Base-by-base conservation (phyloP, 2,888 invertebrate genomes). In the Conus canariensis region DNA sequence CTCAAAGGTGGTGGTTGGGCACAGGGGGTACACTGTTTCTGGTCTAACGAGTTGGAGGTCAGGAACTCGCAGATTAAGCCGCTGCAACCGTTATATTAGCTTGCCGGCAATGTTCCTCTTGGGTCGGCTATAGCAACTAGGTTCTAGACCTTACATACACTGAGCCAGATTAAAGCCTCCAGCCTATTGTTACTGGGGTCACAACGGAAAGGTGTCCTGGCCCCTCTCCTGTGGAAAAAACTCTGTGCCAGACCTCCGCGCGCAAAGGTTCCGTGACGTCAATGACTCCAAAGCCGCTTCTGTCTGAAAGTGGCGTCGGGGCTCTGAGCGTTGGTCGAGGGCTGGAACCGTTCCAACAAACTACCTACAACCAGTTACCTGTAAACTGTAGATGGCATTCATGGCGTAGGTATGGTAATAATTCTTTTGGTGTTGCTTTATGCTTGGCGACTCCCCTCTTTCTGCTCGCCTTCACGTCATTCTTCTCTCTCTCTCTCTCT, bases 41-140 rank as follows among this genome's bases (percentile, higher is more conserved):
- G 77, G 77, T 12, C 30, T 77, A 77, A 25, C 77, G 30, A 77
- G 77, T 77, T 30, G 56, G 82, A 5, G 82, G 82, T 82, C 82
- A 58, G 82, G 82, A 82, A 82, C 56, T 82, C 45, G 77, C 30
- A 56, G 82, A 22, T 82, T 56, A 56, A 82, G 82, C 58, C 82
- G 9, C 30, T 56, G 82, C 82, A n/a, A 82, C 82, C 82, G 82
- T 82, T 82, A 82, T 82, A 56, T 58, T 56, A 19, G 82, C 82
- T 10, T 56, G 70, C 77, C 10, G 22, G 58, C 82, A 56, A 16
- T 16, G 56, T 58, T 82, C 7, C 56, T 9, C 12, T 8, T 58
- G 82, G 6, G 82, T 82, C 82, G 82, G 82, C 82, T 82, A 82
- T 82, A 82, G 82, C 82, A 82, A 82, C 82, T 82, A 58, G 56